phyloP scores from a whole-genome alignment of 2,797 vertebrate species.

The Perodicticus potto region DNA sequence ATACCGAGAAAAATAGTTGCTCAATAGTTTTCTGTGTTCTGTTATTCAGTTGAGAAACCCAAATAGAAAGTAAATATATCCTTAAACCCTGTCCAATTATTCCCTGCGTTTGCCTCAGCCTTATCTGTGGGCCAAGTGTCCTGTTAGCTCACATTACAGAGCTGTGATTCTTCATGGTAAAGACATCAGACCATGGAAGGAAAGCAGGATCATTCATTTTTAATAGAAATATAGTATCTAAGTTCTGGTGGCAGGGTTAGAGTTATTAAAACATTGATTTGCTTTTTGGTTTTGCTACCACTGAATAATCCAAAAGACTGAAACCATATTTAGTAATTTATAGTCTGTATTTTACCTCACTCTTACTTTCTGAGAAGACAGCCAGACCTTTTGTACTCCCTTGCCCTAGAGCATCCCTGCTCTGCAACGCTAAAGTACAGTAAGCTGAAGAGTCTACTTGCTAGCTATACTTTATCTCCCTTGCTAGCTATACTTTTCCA shows the following conservation, averaged over 20 bases:
- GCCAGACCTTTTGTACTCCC: not conserved
- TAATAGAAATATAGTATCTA: not conserved
- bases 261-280: not conserved
- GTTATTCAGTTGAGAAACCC: not conserved
- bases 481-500: constrained; percentile 32
- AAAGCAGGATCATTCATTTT: not conserved
- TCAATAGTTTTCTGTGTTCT: not conserved
- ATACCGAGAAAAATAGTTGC: not conserved
- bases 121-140: not conserved
- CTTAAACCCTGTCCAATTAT: not conserved
- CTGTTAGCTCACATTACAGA: not conserved
- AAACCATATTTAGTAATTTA: not conserved
- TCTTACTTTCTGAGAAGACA: not conserved
- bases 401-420: not conserved
- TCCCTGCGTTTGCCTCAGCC: not conserved
- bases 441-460: not conserved
- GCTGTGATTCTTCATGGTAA: not conserved
- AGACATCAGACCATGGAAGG: not conserved
- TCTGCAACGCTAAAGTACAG: not conserved
- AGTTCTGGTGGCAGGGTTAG: not conserved
- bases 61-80: not conserved
- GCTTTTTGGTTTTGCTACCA: not conserved
- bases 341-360: not conserved
- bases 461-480: no score
- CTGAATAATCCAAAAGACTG: constrained; percentile 15